Percentiles rank a stretch among this genome's conserved stretches.
Evolutionary conservation across 2,888 invertebrate genomes (phyloP).

Genomic region (Trimorus sp.): DNA sequence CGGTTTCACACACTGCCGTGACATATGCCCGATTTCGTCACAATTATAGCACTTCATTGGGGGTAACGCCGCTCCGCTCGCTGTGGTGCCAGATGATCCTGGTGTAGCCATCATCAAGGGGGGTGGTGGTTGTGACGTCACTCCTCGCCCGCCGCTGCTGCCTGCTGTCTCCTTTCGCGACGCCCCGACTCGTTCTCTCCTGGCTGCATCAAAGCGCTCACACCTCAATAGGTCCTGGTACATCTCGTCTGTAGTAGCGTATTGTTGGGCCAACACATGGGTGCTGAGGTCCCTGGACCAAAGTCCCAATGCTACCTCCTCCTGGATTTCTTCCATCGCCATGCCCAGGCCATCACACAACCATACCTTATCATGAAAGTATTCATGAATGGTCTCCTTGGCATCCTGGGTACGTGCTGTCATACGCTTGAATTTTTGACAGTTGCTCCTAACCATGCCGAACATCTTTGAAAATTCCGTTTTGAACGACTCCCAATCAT

Average conservation of each 20-base stretch:
- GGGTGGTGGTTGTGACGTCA: too few species aligned
- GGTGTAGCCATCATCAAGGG: background rate
- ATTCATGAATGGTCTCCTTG: too few species aligned
- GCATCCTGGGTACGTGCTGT: background rate
- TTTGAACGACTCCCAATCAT: background rate
- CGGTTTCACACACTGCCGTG: background rate
- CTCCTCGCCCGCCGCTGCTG: background rate
- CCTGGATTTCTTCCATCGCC: too few species aligned
- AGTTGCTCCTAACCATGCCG: background rate
- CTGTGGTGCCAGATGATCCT: background rate
- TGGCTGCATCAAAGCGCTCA: background rate
- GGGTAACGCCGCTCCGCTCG: background rate
- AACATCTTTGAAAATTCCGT: background rate
- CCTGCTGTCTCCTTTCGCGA: background rate
- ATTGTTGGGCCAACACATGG: background rate
- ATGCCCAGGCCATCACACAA: too few species aligned
- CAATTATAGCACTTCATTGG: constrained; percentile 11
- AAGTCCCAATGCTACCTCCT: too few species aligned
- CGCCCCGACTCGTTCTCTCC: background rate
- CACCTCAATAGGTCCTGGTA: background rate
- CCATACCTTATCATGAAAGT: too few species aligned
- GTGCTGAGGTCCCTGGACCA: too few species aligned
- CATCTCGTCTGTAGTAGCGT: background rate
- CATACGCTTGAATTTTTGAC: background rate
- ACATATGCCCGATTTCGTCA: constrained; percentile 7